Conservation (phyloP, 2,888 invertebrate genomes). For the Tetrapedia diversipes region DNA sequence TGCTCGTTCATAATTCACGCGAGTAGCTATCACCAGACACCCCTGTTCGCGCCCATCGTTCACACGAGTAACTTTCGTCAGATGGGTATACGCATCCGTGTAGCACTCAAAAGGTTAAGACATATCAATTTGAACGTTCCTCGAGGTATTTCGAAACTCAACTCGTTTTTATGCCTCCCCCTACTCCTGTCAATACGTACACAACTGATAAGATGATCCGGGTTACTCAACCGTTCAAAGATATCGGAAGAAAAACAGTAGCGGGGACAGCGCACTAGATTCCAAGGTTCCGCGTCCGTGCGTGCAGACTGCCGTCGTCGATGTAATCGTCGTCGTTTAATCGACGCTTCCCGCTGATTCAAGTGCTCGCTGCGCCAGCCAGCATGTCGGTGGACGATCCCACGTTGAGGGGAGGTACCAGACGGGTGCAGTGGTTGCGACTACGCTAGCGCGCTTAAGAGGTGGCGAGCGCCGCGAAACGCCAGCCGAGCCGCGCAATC, state of each 20-base stretch:
- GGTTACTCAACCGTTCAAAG: slow-evolving; percentile 23
- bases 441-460: slow-evolving; percentile 54
- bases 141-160: no score
- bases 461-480: slow-evolving; percentile 37
- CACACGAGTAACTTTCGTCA: no score
- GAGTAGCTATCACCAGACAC: no score
- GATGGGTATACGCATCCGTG: no score
- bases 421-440: slow-evolving; percentile 47
- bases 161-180: no score
- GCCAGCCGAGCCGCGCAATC: slow-evolving; percentile 60
- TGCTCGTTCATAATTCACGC: no score
- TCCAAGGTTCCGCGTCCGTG: background rate
- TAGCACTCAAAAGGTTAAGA: no score
- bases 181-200: slow-evolving; percentile 35
- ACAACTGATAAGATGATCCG: slow-evolving; percentile 31
- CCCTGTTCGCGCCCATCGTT: no score
- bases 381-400: slow-evolving; percentile 43
- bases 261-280: background rate
- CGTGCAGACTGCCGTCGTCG: background rate
- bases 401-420: slow-evolving; percentile 35
- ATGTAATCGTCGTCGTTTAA: slow-evolving; percentile 12
- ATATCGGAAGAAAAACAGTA: background rate
- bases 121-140: no score
- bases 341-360: slow-evolving; percentile 3
- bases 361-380: slow-evolving; percentile 32